Evolutionary conservation across 2,888 invertebrate species (phyloP), one percentile per base, ranked within the genome.

Genomic region (Tetranychus truncatus): DNA sequence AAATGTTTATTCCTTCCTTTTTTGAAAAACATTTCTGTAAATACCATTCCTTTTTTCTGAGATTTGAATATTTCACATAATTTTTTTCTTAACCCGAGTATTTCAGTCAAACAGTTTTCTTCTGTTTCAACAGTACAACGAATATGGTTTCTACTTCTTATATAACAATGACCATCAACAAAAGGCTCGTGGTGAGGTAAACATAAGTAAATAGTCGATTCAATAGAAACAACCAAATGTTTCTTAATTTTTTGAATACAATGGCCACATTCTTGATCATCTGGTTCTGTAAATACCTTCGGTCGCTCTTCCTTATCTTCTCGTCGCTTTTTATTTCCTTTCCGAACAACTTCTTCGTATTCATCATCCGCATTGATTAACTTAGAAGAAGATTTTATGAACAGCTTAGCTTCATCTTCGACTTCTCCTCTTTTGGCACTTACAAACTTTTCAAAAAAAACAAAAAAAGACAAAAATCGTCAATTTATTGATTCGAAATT

Each of bases 161-260:
- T 77, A 44, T 69, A n/a, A 69, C 75, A 75, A 46, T 74, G 45
- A 66, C 74, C 71, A 24, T 34, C 8, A n/a, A 73, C 71, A 18
- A 77, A 77, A 15, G 75, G 75, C 44, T 75, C 72, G 11, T 71
- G 66, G 11, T 71, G 46, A 20, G 77, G 76, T 46, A 73, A 15
- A 66, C 55, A 74, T 15, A 45, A 20, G 46, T 71, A 76, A 74
- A 78, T 76, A 80, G 89, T 88, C 81, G 89, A 91, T 34, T 86
- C 87, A 9, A 91, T 87, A 44, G 90, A 87, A 44, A 95, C 86
- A 80, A 95, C 87, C 55, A 93, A 86, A 83, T 95, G 91, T 82
- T 93, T 95, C 73, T 88, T 84, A 86, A 92, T 88, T 77, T 87
- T 90, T 79, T 92, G 91, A 75, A 95, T 86, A 82, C 97, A 97